Evolutionary conservation across 2,888 invertebrate genomes (phyloP), one percentile per base, ranked within the genome.

Genomic region (Hirtodrosophila confusa): DNA sequence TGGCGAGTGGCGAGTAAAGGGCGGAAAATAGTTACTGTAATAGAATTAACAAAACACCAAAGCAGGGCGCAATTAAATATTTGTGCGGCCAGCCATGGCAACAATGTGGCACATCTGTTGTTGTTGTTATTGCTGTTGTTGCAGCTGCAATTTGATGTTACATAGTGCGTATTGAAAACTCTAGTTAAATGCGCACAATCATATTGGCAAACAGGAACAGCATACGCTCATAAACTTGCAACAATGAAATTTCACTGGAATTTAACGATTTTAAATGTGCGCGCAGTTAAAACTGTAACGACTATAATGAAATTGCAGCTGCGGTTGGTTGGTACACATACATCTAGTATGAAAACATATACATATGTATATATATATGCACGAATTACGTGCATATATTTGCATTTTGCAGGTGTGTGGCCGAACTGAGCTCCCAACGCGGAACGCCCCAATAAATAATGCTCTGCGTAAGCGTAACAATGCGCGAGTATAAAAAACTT

Each of bases 21-120:
- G 68, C 69, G 63, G 55, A 63, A 67, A 67, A 78, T 66, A 17
- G 58, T 67, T 67, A 49, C 53, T 43, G 69, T 79, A 86, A 86
- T 86, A 73, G 70, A 85, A 83, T 82, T 82, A 83, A 72, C 55
- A 62, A 77, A 82, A 85, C 54, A 66, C 49, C 65, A 77, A 69
- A 75, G 66, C 60, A 66, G 60, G 39, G 61, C 56, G 62, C 75
- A 79, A 82, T 80, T 80, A 80, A 76, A 80, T 84, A 80, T 68
- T 69, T 76, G 68, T 49, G 70, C 53, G 69, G 68, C 49, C 63
- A 64, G 60, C 43, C 58, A 50, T 23, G 33, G 53, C 48, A 60
- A 69, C 43, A 73, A 65, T 61, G 55, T 48, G 60, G 70, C 61
- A 55, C 35, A 17, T 17, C 17, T 17, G 17, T 17, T 17, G 17